These are phyloP conservation scores for Cyclophora punctaria DNA, from an alignment of 2,888 invertebrate genomes.

Conservation along the genomic window DNA sequence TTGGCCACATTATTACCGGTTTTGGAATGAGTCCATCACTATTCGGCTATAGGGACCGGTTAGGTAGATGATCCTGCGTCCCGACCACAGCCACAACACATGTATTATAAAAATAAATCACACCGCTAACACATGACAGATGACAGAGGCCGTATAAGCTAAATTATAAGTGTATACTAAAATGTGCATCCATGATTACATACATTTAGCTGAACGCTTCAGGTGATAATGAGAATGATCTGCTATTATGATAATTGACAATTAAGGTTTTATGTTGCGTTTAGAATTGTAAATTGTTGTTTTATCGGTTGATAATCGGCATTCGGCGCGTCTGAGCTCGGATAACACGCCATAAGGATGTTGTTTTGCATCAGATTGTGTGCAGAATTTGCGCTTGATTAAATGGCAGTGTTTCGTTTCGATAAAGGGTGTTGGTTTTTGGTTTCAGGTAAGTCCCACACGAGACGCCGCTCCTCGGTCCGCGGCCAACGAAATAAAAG, in stretches of 20 bases:
- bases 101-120: slow-evolving; percentile 26
- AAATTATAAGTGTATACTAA: slow-evolving; percentile 12
- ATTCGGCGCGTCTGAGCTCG: no score
- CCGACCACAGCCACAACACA: slow-evolving; percentile 24
- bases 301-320: neutral
- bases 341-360: no score
- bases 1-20: slow-evolving; percentile 38
- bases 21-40: slow-evolving; percentile 48
- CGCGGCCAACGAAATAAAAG: slow-evolving; percentile 71
- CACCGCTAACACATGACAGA: slow-evolving; percentile 8
- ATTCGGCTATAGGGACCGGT: slow-evolving; percentile 48
- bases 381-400: no score
- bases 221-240: slow-evolving; percentile 18
- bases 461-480: slow-evolving; percentile 76
- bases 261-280: slow-evolving; percentile 1
- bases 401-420: no score
- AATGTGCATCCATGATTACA: slow-evolving; percentile 13
- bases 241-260: slow-evolving; percentile 6
- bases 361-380: no score
- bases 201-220: slow-evolving; percentile 13
- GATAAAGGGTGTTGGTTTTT: slow-evolving; percentile 12
- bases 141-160: slow-evolving; percentile 5
- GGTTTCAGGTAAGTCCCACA: slow-evolving; percentile 72
- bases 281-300: neutral
- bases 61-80: slow-evolving; percentile 36